Percentiles rank a stretch among this genome's conserved stretches.
Conservation (phyloP, 2,797 vertebrate genomes). For the Helarctos malayanus region DNA sequence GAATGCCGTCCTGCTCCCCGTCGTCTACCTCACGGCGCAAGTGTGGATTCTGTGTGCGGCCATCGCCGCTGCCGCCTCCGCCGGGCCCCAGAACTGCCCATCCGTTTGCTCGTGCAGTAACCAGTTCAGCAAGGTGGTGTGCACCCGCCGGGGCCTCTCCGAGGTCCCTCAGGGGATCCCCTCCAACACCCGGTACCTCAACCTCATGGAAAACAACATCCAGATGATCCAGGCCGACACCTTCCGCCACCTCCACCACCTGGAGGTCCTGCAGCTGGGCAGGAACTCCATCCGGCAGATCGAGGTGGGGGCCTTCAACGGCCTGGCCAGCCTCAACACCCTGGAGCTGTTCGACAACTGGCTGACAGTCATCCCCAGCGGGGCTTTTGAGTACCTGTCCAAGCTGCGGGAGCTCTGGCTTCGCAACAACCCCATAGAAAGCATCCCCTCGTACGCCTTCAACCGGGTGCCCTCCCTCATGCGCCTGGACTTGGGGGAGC, state of each 20-base stretch:
- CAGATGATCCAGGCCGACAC: constrained; percentile 98
- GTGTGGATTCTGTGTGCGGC: constrained; percentile 94
- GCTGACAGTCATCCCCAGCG: constrained; percentile 97
- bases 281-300: constrained; percentile 98
- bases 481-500: constrained; percentile 97
- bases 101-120: constrained; percentile 97
- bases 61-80: constrained; percentile 87
- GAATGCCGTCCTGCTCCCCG: constrained; percentile 95
- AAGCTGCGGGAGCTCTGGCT: constrained; percentile 98
- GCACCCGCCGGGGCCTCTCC: constrained; percentile 95
- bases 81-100: constrained; percentile 96
- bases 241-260: constrained; percentile 97
- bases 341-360: constrained; percentile 99
- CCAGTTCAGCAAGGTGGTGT: constrained; percentile 99
- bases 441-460: constrained; percentile 98
- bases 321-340: constrained; percentile 98
- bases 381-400: constrained; percentile 98
- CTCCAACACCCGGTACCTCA: constrained; percentile 96
- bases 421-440: constrained; percentile 98
- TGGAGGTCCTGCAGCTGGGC: constrained; percentile 98
- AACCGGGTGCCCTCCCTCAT: constrained; percentile 98
- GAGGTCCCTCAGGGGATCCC: constrained; percentile 97
- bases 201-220: constrained; percentile 99
- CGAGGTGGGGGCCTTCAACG: constrained; percentile 98
- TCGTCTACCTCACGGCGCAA: constrained; percentile 96